Conservation (phyloP, 2,888 invertebrate species). For the Agonopterix arenella region DNA sequence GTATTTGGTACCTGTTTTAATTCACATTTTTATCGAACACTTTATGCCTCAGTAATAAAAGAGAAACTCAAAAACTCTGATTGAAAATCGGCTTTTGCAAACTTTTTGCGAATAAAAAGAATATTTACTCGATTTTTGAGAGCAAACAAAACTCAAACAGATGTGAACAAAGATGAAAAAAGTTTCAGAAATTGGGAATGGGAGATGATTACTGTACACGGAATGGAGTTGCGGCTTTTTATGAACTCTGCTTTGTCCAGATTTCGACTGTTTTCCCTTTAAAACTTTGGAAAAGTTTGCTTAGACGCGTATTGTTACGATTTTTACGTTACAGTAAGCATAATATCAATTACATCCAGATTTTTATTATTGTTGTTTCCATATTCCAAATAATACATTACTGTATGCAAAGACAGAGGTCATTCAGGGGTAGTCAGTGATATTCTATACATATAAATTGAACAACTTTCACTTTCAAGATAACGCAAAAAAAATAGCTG, state of each 20-base stretch:
- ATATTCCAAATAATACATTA: no score
- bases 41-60: background rate
- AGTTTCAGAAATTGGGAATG: conserved; percentile 65
- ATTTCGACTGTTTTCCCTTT: conserved; percentile 61
- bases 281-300: conserved; percentile 48
- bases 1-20: no score
- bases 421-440: no score
- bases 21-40: no score
- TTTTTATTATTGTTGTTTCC: conserved; percentile 28
- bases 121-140: conserved; percentile 20
- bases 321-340: conserved; percentile 44
- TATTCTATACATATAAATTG: no score
- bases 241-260: conserved; percentile 62
- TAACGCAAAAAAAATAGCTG: no score
- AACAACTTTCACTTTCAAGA: no score
- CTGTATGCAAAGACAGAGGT: no score
- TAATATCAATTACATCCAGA: conserved; percentile 49
- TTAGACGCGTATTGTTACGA: conserved; percentile 38
- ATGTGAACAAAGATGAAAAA: conserved; percentile 74
- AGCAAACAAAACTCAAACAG: conserved; percentile 60
- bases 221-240: conserved; percentile 69
- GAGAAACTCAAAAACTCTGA: background rate
- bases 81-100: background rate
- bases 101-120: no score
- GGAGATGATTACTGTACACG: conserved; percentile 70